Evolutionary conservation across 2,888 invertebrate species (phyloP), one percentile per base, ranked within the genome.

Genomic region (Xestia sexstrigata): DNA sequence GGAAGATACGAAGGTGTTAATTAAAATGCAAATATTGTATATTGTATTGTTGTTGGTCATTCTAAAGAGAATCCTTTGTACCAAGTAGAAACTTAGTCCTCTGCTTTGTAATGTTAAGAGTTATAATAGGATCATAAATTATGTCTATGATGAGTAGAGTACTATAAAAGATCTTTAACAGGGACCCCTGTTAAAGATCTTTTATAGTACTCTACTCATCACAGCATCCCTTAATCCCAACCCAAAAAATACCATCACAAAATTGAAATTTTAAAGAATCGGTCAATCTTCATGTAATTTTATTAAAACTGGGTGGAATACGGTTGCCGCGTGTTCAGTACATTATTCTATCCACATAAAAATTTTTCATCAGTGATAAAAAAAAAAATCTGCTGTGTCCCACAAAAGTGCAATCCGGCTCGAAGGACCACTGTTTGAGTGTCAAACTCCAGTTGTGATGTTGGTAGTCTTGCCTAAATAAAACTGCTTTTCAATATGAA

Each of bases 11-110:
- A 70, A 58, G 30, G 49, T 67, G 49, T 71, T 76, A 63, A 86
- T 86, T 87, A 71, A 75, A 76, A 86, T 86, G 79, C 85, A 73
- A 42, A 71, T 75, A 65, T 62, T 75, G 87, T 79, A 63, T 35
- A 26, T 70, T 65, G 11, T n/a, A 70, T 81, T 77, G 75, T 75
- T 71, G 62, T 77, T 79, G 74, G 49, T 68, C 67, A 74, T 72
- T 74, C 77, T 74, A 55, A 79, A 82, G 78, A 74, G 74, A 79
- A 73, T 70, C 65, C 55, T 70, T 79, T 73, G 73, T 73, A 45
- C 26, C 26, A 71, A 67, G 26, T 74, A 60, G 23, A 52, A 60
- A 68, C 30, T n/a, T 62, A 30, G 47, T 55, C 0, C 62, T 42
- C 65, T 49, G 49, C 45, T 42, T 83, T 69, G 26, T n/a, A n/a